phyloP scores from a whole-genome alignment of 2,113 vertebrate species.

The Mandrillus leucophaeus region DNA sequence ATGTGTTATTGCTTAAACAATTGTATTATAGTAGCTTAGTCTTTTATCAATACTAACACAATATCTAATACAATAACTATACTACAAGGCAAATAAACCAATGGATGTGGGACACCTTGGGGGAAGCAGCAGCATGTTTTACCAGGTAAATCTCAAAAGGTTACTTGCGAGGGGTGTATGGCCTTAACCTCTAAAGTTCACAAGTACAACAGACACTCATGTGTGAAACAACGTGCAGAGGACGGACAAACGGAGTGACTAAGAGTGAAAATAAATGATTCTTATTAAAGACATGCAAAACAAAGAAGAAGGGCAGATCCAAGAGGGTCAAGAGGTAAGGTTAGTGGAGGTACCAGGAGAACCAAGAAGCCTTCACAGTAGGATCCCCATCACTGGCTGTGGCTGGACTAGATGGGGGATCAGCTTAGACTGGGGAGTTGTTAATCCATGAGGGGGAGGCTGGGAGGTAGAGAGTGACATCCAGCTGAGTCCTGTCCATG shows the following conservation, averaged over 20 bases:
- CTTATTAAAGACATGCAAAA: background rate
- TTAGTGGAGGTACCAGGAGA: background rate
- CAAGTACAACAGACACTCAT: accelerated
- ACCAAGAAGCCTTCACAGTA: background rate
- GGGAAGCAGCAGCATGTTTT: background rate
- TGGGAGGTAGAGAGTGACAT: background rate
- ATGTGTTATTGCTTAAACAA: background rate
- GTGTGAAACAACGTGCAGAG: background rate
- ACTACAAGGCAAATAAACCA: background rate
- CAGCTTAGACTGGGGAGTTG: background rate
- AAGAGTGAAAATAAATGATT: background rate
- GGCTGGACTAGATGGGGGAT: background rate
- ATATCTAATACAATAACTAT: background rate
- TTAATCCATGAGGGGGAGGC: too few species aligned
- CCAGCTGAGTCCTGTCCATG: accelerated
- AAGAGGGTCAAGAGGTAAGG: too few species aligned
- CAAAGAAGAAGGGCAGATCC: background rate
- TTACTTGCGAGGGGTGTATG: background rate
- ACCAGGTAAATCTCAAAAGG: background rate
- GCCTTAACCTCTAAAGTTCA: background rate
- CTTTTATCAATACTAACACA: background rate
- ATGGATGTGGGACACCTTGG: background rate
- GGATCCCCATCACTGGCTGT: accelerated
- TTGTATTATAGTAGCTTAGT: accelerated
- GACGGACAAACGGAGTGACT: background rate